Percentiles rank a stretch among this genome's conserved stretches.
phyloP scores from a whole-genome alignment of 2,113 vertebrate species.

The Nyctibius bracteatus region DNA sequence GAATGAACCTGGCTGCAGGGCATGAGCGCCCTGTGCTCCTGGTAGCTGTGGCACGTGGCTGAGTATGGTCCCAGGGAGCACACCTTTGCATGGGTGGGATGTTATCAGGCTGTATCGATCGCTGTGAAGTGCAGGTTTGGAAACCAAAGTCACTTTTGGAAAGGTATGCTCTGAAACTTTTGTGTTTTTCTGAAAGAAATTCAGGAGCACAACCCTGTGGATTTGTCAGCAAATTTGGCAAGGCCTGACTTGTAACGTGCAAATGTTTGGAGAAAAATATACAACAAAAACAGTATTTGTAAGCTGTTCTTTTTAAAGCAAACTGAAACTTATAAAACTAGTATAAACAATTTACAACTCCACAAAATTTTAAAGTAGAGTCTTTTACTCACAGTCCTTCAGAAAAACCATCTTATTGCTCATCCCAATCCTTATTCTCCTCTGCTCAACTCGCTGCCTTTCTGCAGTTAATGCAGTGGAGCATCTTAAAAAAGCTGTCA shows the following conservation, averaged over 20 bases:
- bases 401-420: background rate
- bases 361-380: background rate
- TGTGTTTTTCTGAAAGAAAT: background rate
- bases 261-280: background rate
- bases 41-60: fast-evolving
- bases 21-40: fast-evolving
- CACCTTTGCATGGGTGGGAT: fast-evolving
- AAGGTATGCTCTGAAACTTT: background rate
- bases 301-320: background rate
- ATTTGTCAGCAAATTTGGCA: background rate
- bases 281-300: background rate
- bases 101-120: background rate
- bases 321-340: background rate
- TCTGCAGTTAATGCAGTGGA: background rate
- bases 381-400: background rate
- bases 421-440: background rate
- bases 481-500: background rate
- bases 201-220: fast-evolving
- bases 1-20: too few relatives aligned
- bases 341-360: background rate
- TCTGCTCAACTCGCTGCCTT: background rate
- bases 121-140: background rate
- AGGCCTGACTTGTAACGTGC: background rate
- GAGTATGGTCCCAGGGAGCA: background rate
- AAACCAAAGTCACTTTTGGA: background rate